These are phyloP conservation scores for Epinephelus fuscoguttatus DNA, from an alignment of 2,113 vertebrate species.

Conservation along the genomic window DNA sequence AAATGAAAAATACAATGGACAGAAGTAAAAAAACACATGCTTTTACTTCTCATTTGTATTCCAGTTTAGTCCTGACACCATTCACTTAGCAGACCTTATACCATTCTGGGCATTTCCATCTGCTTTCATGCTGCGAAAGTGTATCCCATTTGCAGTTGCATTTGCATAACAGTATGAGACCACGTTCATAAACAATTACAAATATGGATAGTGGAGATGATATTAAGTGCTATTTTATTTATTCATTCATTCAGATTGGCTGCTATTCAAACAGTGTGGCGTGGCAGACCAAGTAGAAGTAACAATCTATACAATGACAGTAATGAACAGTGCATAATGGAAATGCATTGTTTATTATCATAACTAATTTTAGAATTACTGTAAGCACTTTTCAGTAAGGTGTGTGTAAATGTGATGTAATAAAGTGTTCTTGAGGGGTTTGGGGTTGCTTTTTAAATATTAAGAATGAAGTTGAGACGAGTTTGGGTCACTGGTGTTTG, in stretches of 20 bases:
- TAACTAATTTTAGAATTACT: background rate
- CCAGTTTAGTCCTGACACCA: background rate
- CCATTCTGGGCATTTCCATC: background rate
- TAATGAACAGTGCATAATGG: background rate
- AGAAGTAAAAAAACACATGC: slow-evolving; percentile 4
- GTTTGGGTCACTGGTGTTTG: background rate
- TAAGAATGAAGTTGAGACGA: too few relatives aligned
- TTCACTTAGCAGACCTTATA: background rate
- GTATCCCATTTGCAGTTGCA: slow-evolving; percentile 4
- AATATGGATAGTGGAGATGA: background rate
- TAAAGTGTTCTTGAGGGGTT: background rate
- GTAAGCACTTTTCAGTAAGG: background rate
- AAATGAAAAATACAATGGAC: background rate
- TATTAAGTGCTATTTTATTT: background rate
- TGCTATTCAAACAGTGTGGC: background rate
- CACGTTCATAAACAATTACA: slow-evolving; percentile 11
- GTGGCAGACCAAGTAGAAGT: background rate
- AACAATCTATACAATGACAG: too few relatives aligned
- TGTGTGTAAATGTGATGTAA: background rate
- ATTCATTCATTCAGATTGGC: background rate
- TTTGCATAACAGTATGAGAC: slow-evolving; percentile 27
- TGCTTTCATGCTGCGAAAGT: slow-evolving; percentile 9
- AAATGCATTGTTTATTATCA: background rate
- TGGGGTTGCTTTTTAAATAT: background rate
- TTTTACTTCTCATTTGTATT: slow-evolving; percentile 33